Conservation (phyloP, 2,113 vertebrate species). For the Perca flavescens region DNA sequence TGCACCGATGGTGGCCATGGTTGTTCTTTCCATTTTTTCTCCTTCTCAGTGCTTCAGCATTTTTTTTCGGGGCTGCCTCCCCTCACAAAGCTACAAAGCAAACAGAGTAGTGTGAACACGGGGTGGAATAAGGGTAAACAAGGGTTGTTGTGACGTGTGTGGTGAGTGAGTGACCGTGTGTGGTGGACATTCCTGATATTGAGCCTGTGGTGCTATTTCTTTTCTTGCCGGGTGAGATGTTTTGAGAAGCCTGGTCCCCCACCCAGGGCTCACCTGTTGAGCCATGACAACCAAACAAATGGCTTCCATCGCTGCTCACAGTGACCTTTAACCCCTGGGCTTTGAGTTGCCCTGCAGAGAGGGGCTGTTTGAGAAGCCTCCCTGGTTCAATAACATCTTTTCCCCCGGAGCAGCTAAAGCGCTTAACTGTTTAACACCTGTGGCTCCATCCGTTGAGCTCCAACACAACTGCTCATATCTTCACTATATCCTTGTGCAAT, state of each 20-base stretch:
- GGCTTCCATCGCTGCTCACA: constrained; percentile 76
- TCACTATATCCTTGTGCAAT: constrained; percentile 56
- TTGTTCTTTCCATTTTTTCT: constrained; percentile 57
- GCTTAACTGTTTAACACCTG: constrained; percentile 84
- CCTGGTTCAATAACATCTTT: constrained; percentile 83
- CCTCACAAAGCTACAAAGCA: constrained; percentile 69
- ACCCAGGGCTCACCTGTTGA: constrained; percentile 87
- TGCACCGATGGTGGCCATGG: constrained; percentile 50
- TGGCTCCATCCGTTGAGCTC: constrained; percentile 70
- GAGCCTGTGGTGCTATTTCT: constrained; percentile 77
- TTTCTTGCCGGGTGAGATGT: constrained; percentile 76
- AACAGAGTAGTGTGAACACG: constrained; percentile 56
- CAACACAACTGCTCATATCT: constrained; percentile 61
- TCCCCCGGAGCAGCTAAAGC: constrained; percentile 71
- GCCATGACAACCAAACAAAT: constrained; percentile 87
- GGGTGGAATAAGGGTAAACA: constrained; percentile 68
- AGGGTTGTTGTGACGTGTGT: constrained; percentile 82
- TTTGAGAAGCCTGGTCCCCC: constrained; percentile 74
- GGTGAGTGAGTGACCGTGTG: constrained; percentile 83
- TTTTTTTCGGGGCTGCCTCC: constrained; percentile 27
- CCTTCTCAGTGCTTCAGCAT: constrained; percentile 38
- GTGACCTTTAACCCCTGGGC: constrained; percentile 83
- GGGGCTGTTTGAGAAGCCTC: constrained; percentile 78
- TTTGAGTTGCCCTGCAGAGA: constrained; percentile 79
- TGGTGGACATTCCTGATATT: constrained; percentile 79